These are phyloP conservation scores for Drosophila sucinea DNA, from an alignment of 1,140 invertebrate species.

Conservation along the genomic window DNA sequence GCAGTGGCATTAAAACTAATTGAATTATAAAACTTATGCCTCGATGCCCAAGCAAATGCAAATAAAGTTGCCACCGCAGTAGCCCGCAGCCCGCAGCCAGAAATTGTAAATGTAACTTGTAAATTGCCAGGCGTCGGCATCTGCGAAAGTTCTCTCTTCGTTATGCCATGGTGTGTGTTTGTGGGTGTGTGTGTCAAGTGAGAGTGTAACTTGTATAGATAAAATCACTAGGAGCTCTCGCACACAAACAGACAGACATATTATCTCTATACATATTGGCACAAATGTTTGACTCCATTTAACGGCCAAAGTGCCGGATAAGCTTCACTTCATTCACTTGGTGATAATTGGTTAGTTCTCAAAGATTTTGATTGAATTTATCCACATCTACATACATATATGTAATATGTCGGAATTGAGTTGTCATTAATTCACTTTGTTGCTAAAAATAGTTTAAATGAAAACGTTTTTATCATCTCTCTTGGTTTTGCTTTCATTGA, in stretches of 20 bases:
- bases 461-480: slow-evolving; percentile 32
- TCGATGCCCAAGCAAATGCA: slow-evolving; percentile 42
- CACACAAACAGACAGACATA: slow-evolving; percentile 8
- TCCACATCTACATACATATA: not conserved
- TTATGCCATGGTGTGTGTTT: not conserved
- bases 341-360: slow-evolving; percentile 44
- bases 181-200: no score
- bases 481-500: not conserved
- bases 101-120: slow-evolving; percentile 8
- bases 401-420: slow-evolving; percentile 44
- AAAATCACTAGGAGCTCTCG: slow-evolving; percentile 17
- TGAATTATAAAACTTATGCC: slow-evolving; percentile 63
- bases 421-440: slow-evolving; percentile 14
- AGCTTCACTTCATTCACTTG: slow-evolving; percentile 33
- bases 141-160: not conserved
- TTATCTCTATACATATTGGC: slow-evolving; percentile 50
- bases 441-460: not conserved
- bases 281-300: slow-evolving; percentile 52
- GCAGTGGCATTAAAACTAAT: slow-evolving; percentile 74
- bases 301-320: slow-evolving; percentile 23
- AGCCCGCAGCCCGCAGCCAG: slow-evolving; percentile 13
- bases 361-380: slow-evolving; percentile 45
- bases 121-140: slow-evolving; percentile 13
- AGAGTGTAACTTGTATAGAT: slow-evolving; percentile 28
- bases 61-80: slow-evolving; percentile 35